Evolutionary conservation across 2,888 invertebrate species (phyloP), one percentile per base, ranked within the genome.

Genomic region (Brachylomia viminalis): DNA sequence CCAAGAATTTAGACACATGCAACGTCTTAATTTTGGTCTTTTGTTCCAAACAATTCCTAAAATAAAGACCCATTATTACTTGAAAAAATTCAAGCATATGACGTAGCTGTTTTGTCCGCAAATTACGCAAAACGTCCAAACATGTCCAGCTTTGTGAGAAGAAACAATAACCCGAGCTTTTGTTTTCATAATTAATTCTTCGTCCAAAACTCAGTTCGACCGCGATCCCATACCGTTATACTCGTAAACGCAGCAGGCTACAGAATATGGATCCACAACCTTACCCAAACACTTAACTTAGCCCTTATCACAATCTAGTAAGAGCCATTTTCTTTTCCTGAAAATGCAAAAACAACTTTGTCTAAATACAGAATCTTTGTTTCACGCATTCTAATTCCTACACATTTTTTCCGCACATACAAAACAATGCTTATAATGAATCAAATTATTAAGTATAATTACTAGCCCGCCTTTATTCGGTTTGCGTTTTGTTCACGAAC

Each of bases 61-160:
- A 71, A 87, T 85, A 33, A 80, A 75, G 67, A 71, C 47, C 58
- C 62, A 79, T 85, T 67, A 82, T 78, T 49, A 49, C 66, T 73
- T 74, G 30, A 78, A 83, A 87, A 81, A 86, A 66, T 47, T 54
- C 56, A 76, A 88, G 89, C 91, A 91, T 88, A 83, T 92, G 91
- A 91, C 91, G 83, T 86, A 83, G 90, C 88, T 92, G 91, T 93
- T 94, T 93, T 92, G 92, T 92, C 88, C 83, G 88, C 92, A 92
- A 88, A 95, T 95, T 95, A 96, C 96, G 96, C 96, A 96, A 96
- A 95, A 93, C 88, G 95, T 96, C 95, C 92, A 96, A 96, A 96
- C 94, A 96, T 78, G 90, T 90, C 91, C 89, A 84, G 87, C 87
- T 90, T 94, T 92, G 92, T 93, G 87, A 89, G 87, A 92, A 93